Conservation (phyloP, 2,888 invertebrate species). For the Luperina testacea region DNA sequence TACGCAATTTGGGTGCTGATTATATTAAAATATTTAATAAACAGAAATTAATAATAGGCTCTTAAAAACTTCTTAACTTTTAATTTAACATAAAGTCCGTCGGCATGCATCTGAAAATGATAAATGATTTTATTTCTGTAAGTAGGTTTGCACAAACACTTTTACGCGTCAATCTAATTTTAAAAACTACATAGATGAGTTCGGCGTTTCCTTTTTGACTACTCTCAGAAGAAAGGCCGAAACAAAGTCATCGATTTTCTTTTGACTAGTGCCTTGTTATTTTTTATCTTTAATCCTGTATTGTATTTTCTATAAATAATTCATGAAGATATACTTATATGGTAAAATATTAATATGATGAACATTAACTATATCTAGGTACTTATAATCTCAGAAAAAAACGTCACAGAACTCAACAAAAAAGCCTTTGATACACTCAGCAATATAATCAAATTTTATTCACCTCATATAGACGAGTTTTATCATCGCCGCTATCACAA, state of each 20-base stretch:
- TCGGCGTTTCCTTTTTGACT: no score
- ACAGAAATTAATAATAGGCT: background rate
- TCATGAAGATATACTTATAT: background rate
- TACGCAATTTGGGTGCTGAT: background rate
- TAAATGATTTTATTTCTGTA: no score
- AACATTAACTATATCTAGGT: background rate
- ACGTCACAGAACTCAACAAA: conserved; percentile 1
- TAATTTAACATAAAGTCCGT: background rate
- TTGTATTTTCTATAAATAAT: no score
- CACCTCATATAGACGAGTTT: conserved; percentile 47
- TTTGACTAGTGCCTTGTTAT: background rate
- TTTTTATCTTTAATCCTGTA: no score
- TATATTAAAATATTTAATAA: background rate
- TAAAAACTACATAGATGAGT: no score
- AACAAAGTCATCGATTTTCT: background rate
- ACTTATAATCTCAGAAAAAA: background rate
- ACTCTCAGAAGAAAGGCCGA: no score
- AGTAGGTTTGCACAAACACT: no score
- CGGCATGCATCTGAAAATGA: background rate
- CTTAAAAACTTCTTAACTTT: no score
- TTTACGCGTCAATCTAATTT: no score
- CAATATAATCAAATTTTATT: conserved; percentile 66
- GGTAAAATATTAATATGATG: background rate
- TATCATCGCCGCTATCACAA: conserved; percentile 57
- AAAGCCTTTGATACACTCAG: conserved; percentile 24